These are phyloP conservation scores for Oegoconia quadripuncta DNA, from an alignment of 2,888 invertebrate species.

Conservation along the genomic window DNA sequence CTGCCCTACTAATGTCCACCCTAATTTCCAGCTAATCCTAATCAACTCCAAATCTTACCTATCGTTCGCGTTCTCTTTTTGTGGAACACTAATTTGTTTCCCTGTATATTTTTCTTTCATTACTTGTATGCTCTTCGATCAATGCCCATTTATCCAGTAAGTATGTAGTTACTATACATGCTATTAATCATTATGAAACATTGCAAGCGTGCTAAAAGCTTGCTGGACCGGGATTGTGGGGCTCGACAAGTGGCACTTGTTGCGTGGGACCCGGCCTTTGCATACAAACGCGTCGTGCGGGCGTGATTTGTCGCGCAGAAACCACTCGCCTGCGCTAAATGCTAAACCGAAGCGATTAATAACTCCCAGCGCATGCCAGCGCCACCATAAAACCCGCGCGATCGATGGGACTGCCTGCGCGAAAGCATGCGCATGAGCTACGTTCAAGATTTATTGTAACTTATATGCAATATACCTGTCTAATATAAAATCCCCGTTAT, in stretches of 20 bases:
- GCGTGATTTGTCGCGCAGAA: conserved; percentile 50
- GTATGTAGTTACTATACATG: conserved; percentile 22
- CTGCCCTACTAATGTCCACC: too few species aligned
- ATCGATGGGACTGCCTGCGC: conserved; percentile 12
- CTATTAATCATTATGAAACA: conserved; percentile 27
- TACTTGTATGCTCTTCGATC: too few species aligned
- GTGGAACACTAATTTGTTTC: too few species aligned
- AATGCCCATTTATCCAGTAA: too few species aligned
- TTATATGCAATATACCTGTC: conserved; percentile 1
- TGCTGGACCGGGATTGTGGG: conserved; percentile 24
- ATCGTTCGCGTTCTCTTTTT: too few species aligned
- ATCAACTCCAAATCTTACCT: too few species aligned
- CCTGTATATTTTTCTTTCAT: too few species aligned
- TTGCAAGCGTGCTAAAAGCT: neutral
- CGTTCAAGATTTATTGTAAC: conserved; percentile 4
- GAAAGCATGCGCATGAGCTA: neutral
- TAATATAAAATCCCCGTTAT: too few species aligned
- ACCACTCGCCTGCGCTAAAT: conserved; percentile 41
- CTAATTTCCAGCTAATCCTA: too few species aligned
- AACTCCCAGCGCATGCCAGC: conserved; percentile 16
- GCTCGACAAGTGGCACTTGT: conserved; percentile 55
- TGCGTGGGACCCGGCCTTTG: conserved; percentile 58
- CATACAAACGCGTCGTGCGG: conserved; percentile 47
- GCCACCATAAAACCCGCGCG: conserved; percentile 11
- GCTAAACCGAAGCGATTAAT: conserved; percentile 35